A percentile compares a stretch with the other conserved stretches of the same genome.
Evolutionary conservation across 2,888 invertebrate genomes (phyloP).

Genomic region (Plebejus argus): DNA sequence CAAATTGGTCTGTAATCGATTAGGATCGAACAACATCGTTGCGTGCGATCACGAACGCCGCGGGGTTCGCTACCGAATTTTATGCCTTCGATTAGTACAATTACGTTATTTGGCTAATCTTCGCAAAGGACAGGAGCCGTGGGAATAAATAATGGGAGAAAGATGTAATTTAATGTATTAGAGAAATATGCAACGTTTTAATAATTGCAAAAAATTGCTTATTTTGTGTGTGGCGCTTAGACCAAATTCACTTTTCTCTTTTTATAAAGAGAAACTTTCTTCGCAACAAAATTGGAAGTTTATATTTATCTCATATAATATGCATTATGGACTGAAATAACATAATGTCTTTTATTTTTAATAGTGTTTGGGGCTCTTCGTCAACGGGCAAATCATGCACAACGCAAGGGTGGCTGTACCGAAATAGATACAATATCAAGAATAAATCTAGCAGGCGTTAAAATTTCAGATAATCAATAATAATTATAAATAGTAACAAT

Average conservation of each 20-base stretch:
- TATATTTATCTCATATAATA: not conserved
- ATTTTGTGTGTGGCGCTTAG: not conserved
- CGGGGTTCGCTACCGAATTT: conserved; percentile 25
- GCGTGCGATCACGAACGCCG: conserved; percentile 27
- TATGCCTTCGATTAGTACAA: conserved; percentile 20
- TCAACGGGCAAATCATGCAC: conserved; percentile 11
- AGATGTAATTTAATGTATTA: conserved; percentile 13
- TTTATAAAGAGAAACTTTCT: not conserved
- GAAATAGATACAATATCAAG: not conserved
- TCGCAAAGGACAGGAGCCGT: conserved; percentile 23
- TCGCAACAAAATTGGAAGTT: not conserved
- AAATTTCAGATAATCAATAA: not conserved
- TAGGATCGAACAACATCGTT: not conserved
- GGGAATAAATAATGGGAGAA: conserved; percentile 25
- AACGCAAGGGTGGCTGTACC: conserved; percentile 6
- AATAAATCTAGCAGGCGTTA: conserved; percentile 2
- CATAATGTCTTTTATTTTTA: conserved; percentile 12
- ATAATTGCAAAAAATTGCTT: not conserved
- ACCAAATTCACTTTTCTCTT: not conserved
- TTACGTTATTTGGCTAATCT: conserved; percentile 18
- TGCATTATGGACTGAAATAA: conserved; percentile 15
- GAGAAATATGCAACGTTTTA: not conserved
- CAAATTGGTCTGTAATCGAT: conserved; percentile 15
- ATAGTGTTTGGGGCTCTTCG: conserved; percentile 20
- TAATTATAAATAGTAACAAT: not conserved